Evolutionary conservation across 2,888 invertebrate species (phyloP), one percentile per base, ranked within the genome.

Genomic region (Laspeyria flexula): DNA sequence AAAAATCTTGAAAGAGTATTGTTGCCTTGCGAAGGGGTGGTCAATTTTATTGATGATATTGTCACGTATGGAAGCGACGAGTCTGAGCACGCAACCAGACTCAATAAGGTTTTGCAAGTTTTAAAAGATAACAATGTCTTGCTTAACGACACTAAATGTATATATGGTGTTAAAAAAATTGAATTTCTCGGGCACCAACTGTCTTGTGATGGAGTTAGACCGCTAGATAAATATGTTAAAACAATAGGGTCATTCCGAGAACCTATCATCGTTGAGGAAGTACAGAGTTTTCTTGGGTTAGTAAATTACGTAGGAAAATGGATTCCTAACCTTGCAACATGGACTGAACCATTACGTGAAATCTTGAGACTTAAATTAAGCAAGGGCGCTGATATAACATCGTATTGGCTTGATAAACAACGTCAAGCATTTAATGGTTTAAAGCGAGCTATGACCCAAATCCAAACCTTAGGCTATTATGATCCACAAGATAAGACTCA

Each of bases 161-260:
- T 38, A 0, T 33, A 18, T 7, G 37, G 38, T 9, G 27, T 16
- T 0, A 5, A 33, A 9, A 27, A 1, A 3, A n/a, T 38, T 0
- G 3, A 37, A 0, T 41, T 41, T 11, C 6, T 50, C 0, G 50
- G 44, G 3, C 50, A 44, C 1, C 30, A 35, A 1, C 3, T 50
- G 0, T 21, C 25, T 0, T 3, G 13, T 1, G 3, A 12, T 0
- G 35, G 50, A 0, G 11, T 35, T 1, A 50, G 5, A 30, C 50
- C 50, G 6, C 12, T 44, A 1, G 0, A 12, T 0, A 50, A 50
- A 30, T 33, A 33, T 7, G 15, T 33, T 7, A 33, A 33, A 33
- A 6, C 33, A 13, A 33, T 33, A 7, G 33, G 15, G 33, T 7
- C 15, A 15, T 33, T 33, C 1, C 13, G 33, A 33, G 1, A 0